Base-by-base conservation (phyloP, 35 echinoderm and acorn worm species). In the Apostichopus californicus region DNA sequence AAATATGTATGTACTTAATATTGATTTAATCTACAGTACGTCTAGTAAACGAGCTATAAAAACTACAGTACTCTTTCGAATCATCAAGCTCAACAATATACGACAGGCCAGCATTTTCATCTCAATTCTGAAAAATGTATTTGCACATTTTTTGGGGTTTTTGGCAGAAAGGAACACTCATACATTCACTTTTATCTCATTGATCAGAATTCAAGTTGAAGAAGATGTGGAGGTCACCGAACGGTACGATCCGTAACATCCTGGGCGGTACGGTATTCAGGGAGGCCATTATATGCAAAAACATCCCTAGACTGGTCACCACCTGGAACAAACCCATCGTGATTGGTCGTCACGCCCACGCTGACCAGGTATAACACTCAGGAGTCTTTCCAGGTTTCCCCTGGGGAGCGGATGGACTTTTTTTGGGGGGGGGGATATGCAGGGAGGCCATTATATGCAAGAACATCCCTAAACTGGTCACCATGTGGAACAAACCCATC, bases 191-290 rank as follows among this genome's bases (percentile, higher is more conserved):
- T 46, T 56, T 90, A 77, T 91, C 24, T 94, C 78, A 2, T 18
- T 91, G 15, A 83, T 3, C 91, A 99, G 97, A 99, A 90, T 99
- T 99, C 77, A 95, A 95, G 7, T 78, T 99, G 58, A 99, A 99
- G 92, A 99, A 96, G 83, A 99, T 99, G 97, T 99, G 95, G 95
- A 93, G 93, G 57, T 99, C 97, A 13, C 97, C 97, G 15, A 99
- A 99, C 66, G 97, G 97, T 28, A 99, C 97, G 4, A 99, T 99
- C 25, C 73, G 97, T 86, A 99, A 99, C 92, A 99, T 99, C 56
- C 95, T 99, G 2, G 97, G 97, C 3, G 97, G 97, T 5, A 99
- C 97, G 2, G 97, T 99, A 8, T 99, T 99, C 78, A 64, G 97
- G 54, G 94, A 99, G 53, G 97, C 97, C 23, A 99, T 99, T 54